Conservation (phyloP, 2,113 vertebrate genomes). For the Telmatochromis sp. region DNA sequence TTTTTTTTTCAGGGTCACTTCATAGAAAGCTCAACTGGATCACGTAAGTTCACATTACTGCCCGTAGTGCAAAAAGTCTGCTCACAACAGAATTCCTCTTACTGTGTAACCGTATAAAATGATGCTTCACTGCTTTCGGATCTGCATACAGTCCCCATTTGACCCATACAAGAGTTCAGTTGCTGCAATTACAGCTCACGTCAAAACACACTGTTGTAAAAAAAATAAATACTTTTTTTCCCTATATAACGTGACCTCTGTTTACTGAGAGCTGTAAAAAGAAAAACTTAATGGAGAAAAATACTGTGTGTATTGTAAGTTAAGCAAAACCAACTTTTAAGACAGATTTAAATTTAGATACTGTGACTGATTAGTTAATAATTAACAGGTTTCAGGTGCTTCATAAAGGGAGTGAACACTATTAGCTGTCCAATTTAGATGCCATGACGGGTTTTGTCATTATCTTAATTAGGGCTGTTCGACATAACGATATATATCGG, state of each 20-base stretch:
- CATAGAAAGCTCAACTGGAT: slow-evolving; percentile 56
- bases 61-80: slow-evolving; percentile 23
- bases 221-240: not conserved
- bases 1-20: slow-evolving; percentile 45
- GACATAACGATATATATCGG: not conserved
- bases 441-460: not conserved
- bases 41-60: slow-evolving; percentile 41
- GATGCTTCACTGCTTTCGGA: slow-evolving; percentile 21
- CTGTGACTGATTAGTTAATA: not conserved
- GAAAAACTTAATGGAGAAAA: not conserved
- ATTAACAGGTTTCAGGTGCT: not conserved
- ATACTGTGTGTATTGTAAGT: not conserved
- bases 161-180: slow-evolving; percentile 1
- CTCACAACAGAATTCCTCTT: slow-evolving; percentile 33
- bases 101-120: slow-evolving; percentile 25
- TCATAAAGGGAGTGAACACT: not conserved
- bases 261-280: not conserved
- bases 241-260: not conserved
- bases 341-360: not conserved
- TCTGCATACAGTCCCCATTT: slow-evolving; percentile 7
- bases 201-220: slow-evolving; percentile 3
- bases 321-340: not conserved
- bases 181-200: not conserved
- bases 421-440: not conserved
- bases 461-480: not conserved